A percentile compares a stretch with the other conserved stretches of the same genome.
Evolutionary conservation across 2,888 invertebrate genomes (phyloP).

Genomic region (Nephrotoma flavescens): DNA sequence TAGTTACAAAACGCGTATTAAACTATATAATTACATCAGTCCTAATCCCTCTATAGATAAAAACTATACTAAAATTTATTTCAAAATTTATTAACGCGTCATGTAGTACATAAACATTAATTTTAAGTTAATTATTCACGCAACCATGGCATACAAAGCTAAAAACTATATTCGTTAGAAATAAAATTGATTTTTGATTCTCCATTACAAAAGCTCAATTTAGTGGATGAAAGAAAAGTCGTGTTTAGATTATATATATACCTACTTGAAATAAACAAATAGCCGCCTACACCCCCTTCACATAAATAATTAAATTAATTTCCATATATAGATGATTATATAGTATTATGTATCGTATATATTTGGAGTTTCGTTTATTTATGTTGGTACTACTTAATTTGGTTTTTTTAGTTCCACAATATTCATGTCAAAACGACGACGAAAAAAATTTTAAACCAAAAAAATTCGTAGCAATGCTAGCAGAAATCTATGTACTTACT

Average conservation of each 20-base stretch:
- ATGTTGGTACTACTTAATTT: not conserved
- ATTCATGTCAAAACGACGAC: not conserved
- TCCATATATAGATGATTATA: not conserved
- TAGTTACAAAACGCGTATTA: too few species aligned
- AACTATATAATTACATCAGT: not conserved
- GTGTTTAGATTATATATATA: not conserved
- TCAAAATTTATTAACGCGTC: not conserved
- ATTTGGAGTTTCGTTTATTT: not conserved
- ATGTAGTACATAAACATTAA: not conserved
- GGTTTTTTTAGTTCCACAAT: not conserved
- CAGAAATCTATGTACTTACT: slow-evolving; percentile 44
- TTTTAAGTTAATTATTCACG: not conserved
- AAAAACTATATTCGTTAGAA: not conserved
- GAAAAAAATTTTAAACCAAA: not conserved
- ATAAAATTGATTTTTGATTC: not conserved
- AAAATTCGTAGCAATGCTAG: not conserved
- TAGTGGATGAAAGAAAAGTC: not conserved
- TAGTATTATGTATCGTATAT: not conserved
- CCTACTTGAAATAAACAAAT: not conserved
- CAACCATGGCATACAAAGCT: not conserved
- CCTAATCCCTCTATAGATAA: not conserved
- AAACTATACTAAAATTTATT: not conserved
- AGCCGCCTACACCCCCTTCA: not conserved
- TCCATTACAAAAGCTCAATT: not conserved
- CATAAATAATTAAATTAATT: not conserved